phyloP scores from a whole-genome alignment of 2,888 invertebrate genomes.

The Cordilura impudica region DNA sequence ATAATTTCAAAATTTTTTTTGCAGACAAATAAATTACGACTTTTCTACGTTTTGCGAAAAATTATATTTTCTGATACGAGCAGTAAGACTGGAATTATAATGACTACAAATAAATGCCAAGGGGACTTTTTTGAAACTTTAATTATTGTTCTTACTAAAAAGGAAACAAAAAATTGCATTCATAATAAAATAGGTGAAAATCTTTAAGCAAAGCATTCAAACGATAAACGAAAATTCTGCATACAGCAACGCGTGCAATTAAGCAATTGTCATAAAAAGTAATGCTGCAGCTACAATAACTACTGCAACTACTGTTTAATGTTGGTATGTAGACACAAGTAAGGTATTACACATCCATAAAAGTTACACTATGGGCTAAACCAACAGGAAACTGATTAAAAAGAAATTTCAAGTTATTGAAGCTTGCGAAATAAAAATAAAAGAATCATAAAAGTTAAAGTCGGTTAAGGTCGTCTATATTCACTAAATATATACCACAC shows the following conservation, averaged over 20 bases:
- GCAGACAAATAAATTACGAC: constrained; percentile 18
- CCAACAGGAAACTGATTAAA: no score
- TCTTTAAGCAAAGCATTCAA: constrained; percentile 48
- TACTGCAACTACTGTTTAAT: not conserved
- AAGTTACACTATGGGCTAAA: no score
- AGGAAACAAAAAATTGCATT: constrained; percentile 20
- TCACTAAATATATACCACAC: no score
- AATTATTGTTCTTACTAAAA: not conserved
- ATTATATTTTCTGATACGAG: not conserved
- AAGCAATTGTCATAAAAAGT: constrained; percentile 66
- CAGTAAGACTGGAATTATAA: constrained; percentile 32
- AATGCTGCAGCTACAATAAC: not conserved
- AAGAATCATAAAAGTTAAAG: no score
- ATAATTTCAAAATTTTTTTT: not conserved
- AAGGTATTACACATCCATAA: no score
- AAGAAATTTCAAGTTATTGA: no score
- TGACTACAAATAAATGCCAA: constrained; percentile 22
- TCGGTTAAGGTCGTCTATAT: no score
- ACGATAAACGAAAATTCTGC: constrained; percentile 29
- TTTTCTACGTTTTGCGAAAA: constrained; percentile 25
- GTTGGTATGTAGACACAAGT: not conserved
- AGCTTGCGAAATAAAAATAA: no score
- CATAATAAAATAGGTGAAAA: constrained; percentile 59
- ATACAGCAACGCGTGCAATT: constrained; percentile 70
- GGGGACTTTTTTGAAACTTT: constrained; percentile 14